These are phyloP conservation scores for Melanostigma gelatinosum DNA, from an alignment of 2,113 vertebrate genomes.

Conservation along the genomic window DNA sequence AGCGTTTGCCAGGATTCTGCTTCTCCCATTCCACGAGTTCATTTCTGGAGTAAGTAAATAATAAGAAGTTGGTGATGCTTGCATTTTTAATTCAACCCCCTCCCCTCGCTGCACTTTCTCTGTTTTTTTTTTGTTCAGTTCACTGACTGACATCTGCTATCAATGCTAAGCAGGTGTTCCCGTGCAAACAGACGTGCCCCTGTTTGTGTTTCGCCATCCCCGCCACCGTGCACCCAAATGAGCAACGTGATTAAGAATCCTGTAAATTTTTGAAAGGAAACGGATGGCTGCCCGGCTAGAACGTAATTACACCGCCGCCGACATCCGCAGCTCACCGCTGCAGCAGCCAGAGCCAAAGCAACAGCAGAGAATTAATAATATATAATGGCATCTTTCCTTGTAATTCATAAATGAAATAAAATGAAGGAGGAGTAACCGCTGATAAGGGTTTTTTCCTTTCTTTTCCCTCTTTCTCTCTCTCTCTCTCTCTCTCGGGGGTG, in stretches of 20 bases:
- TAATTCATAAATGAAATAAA: constrained; percentile 99
- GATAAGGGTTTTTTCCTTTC: constrained; percentile 88
- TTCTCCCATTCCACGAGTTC: constrained; percentile 78
- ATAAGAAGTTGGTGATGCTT: constrained; percentile 87
- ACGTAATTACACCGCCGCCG: constrained; percentile 97
- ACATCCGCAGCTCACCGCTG: constrained; percentile 90
- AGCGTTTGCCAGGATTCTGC: constrained; percentile 73
- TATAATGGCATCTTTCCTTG: constrained; percentile 97
- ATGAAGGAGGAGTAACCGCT: constrained; percentile 90
- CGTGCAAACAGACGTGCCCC: constrained; percentile 97
- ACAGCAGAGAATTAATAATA: constrained; percentile 99
- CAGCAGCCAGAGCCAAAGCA: constrained; percentile 87
- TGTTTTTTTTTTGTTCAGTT: constrained; percentile 84
- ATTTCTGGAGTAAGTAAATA: constrained; percentile 84
- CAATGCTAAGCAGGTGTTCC: constrained; percentile 99
- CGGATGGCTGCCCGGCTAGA: constrained; percentile 99
- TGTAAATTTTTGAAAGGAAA: constrained; percentile 99
- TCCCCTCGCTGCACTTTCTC: constrained; percentile 59
- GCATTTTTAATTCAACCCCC: constrained; percentile 86
- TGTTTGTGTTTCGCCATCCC: constrained; percentile 97
- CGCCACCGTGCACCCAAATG: constrained; percentile 97
- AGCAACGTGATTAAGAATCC: constrained; percentile 99
- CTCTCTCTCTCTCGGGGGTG: constrained; percentile 42
- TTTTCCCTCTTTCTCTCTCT: not conserved
- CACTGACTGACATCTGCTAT: constrained; percentile 99